Evolutionary conservation across 2,888 invertebrate genomes (phyloP).

Genomic region (Sinotaia quadrata): DNA sequence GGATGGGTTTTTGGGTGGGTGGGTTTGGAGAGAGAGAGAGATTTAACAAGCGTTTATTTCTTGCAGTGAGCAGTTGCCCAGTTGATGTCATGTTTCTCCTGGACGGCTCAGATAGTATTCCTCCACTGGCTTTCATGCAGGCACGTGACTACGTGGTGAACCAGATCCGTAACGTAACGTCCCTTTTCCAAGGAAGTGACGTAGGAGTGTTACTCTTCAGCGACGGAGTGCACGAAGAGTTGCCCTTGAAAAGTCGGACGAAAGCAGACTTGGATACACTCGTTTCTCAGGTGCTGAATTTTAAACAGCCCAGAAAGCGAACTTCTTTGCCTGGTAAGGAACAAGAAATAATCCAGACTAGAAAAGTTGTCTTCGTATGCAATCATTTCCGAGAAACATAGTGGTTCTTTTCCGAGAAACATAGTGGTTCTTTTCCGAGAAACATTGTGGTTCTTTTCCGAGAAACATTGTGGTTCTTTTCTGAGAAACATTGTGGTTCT

Average conservation of each 20-base stretch:
- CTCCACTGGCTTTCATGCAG: slow-evolving; percentile 22
- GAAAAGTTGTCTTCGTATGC: too few relatives aligned
- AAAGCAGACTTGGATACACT: neutral
- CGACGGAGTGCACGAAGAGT: neutral
- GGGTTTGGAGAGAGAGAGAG: too few relatives aligned
- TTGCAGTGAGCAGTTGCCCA: slow-evolving; percentile 39
- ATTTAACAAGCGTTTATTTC: too few relatives aligned
- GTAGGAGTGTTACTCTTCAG: slow-evolving; percentile 7
- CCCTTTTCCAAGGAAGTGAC: slow-evolving; percentile 18
- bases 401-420: too few relatives aligned
- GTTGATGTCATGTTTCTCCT: slow-evolving; percentile 38
- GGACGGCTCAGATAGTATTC: slow-evolving; percentile 43
- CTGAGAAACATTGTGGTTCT: too few relatives aligned
- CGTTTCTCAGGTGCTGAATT: neutral
- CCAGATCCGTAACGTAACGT: slow-evolving; percentile 30
- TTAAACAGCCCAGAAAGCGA: neutral
- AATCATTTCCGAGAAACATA: too few relatives aligned
- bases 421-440: too few relatives aligned
- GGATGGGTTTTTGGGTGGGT: too few relatives aligned
- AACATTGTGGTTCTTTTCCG: too few relatives aligned
- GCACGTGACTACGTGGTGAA: slow-evolving; percentile 29
- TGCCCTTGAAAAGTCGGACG: neutral
- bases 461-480: too few relatives aligned
- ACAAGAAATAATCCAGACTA: too few relatives aligned
- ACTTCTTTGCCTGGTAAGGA: neutral